phyloP scores from a whole-genome alignment of 2,888 invertebrate genomes.

The Exephanes ischioxanthus region DNA sequence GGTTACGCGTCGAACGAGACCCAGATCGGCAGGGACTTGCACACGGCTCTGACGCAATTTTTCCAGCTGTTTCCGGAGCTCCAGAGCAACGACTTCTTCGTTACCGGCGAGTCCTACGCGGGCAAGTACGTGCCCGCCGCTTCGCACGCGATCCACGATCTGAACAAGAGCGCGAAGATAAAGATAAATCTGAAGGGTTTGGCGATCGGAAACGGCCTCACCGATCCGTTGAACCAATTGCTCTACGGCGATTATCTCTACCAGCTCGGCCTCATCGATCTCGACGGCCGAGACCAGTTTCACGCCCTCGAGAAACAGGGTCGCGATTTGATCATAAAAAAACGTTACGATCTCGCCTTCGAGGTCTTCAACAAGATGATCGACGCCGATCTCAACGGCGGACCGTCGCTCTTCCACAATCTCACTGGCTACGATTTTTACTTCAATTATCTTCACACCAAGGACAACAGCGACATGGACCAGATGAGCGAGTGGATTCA shows the following conservation, averaged over 20 bases:
- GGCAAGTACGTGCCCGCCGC: constrained; percentile 93
- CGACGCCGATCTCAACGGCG: constrained; percentile 88
- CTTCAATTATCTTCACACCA: constrained; percentile 90
- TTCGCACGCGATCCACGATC: constrained; percentile 90
- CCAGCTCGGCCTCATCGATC: constrained; percentile 90
- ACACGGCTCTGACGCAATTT: constrained; percentile 92
- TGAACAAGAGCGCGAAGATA: constrained; percentile 86
- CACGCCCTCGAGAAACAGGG: constrained; percentile 88
- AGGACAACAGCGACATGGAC: constrained; percentile 86
- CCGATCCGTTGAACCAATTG: constrained; percentile 92
- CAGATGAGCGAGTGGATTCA: constrained; percentile 89
- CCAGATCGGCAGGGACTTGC: constrained; percentile 92
- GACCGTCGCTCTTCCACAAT: constrained; percentile 89
- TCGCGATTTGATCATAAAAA: constrained; percentile 87
- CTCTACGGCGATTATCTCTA: constrained; percentile 93
- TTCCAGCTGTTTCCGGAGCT: constrained; percentile 93
- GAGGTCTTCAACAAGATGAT: constrained; percentile 90
- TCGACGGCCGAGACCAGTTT: constrained; percentile 88
- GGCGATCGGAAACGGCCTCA: constrained; percentile 92
- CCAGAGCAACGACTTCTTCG: constrained; percentile 91
- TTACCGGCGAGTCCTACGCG: constrained; percentile 96
- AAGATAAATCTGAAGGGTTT: constrained; percentile 91
- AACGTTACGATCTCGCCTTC: constrained; percentile 90
- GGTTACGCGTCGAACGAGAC: constrained; percentile 93
- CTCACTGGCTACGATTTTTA: constrained; percentile 92